A percentile compares a stretch with the other conserved stretches of the same genome.
Evolutionary conservation across 2,113 vertebrate genomes (phyloP).

Genomic region (Myiozetetes cayanensis): DNA sequence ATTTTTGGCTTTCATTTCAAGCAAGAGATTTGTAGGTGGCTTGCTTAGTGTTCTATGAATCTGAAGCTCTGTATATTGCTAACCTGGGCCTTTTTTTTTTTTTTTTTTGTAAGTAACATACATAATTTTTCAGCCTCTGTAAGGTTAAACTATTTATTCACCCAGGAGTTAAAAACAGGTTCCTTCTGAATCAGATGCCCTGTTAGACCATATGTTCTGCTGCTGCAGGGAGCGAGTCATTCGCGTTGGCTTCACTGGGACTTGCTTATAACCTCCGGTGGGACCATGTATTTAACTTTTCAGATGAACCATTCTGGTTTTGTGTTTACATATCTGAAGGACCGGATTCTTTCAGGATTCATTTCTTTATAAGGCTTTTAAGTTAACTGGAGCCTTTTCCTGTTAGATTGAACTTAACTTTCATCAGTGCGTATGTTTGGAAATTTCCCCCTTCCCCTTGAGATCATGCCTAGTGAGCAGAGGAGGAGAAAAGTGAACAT

Average conservation of each 20-base stretch:
- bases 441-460: neutral
- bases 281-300: neutral
- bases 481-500: neutral
- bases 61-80: neutral
- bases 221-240: neutral
- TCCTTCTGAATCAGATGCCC: neutral
- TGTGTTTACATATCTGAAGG: neutral
- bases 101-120: neutral
- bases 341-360: neutral
- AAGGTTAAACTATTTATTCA: neutral
- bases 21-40: conserved; percentile 18
- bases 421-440: neutral
- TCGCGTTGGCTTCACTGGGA: neutral
- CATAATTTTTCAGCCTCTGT: neutral
- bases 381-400: neutral
- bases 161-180: neutral
- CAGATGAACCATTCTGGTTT: neutral
- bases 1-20: conserved; percentile 45
- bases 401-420: neutral
- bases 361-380: conserved; percentile 8
- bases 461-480: neutral
- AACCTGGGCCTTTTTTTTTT: neutral
- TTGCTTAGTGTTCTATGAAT: neutral
- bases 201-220: neutral
- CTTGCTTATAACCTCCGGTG: neutral